phyloP scores from a whole-genome alignment of 2,113 vertebrate species.

The rat (Rattus norvegicus) region GRCr8 NC_086027.1:45812001-45812500 shows the following conservation, averaged over 20 bases:
- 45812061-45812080: not conserved
- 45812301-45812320: not conserved
- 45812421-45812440: not conserved
- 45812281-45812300: not conserved
- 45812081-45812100: not conserved
- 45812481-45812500: not conserved
- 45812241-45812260: not conserved
- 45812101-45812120: not conserved
- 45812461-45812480: not conserved
- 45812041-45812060: not conserved
- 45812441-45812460: not conserved
- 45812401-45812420: no score
- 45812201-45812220: not conserved
- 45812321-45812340: not conserved
- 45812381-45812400: not conserved
- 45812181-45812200: not conserved
- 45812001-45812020: not conserved
- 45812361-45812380: not conserved
- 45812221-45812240: not conserved
- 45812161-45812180: not conserved
- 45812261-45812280: not conserved
- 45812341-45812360: not conserved
- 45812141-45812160: not conserved
- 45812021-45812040: not conserved
- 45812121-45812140: not conserved